Conservation (phyloP, 2,113 vertebrate genomes). For the Tamias sibiricus region DNA sequence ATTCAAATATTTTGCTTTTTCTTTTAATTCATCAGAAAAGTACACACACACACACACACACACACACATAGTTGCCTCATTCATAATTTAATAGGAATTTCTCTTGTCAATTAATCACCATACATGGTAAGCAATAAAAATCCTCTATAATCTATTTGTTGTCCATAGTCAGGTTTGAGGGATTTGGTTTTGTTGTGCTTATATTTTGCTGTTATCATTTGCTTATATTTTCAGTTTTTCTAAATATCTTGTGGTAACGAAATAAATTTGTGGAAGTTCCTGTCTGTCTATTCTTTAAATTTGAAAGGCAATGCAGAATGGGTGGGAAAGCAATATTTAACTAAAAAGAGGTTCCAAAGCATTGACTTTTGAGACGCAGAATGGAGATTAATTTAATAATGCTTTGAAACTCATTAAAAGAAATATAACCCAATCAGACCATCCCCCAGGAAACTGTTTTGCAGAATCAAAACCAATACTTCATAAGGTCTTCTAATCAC, state of each 20-base stretch:
- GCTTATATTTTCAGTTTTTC: background rate
- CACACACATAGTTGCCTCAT: background rate
- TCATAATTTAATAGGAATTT: slow-evolving; percentile 8
- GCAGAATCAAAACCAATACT: background rate
- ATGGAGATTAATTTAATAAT: background rate
- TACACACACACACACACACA: too few species aligned
- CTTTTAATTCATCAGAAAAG: background rate
- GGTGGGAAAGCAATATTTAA: background rate
- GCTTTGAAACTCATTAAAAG: background rate
- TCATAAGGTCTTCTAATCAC: background rate
- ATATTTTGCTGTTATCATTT: background rate
- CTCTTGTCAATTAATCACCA: background rate
- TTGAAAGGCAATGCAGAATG: background rate
- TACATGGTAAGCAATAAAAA: background rate
- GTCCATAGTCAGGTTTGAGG: background rate
- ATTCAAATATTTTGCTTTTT: background rate
- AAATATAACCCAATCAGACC: background rate
- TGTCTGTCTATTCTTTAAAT: background rate
- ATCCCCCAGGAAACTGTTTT: background rate
- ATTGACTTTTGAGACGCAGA: background rate
- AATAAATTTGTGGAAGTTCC: background rate
- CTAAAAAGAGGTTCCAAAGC: background rate
- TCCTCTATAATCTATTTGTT: background rate
- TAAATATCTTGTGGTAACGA: background rate
- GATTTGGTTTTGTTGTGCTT: background rate